phyloP scores from a whole-genome alignment of 2,888 invertebrate species.

The Autographa gamma region DNA sequence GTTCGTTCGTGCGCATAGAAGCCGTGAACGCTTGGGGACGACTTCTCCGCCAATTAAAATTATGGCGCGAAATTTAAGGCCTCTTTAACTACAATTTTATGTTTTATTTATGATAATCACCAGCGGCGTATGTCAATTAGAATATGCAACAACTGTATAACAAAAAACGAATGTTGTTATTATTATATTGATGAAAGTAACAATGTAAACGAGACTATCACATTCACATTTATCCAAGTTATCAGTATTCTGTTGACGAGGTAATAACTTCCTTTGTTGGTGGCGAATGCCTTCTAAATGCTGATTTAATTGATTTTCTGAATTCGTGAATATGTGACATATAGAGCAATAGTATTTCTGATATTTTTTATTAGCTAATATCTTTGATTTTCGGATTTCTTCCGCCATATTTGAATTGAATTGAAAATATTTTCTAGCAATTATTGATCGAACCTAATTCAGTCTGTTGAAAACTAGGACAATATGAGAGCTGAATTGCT shows the following conservation, averaged over 20 bases:
- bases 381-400: slow-evolving; percentile 57
- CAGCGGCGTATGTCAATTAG: slow-evolving; percentile 57
- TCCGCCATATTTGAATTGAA: slow-evolving; percentile 48
- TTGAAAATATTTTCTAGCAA: no score
- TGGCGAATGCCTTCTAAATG: slow-evolving; percentile 83
- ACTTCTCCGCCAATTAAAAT: slow-evolving; percentile 89
- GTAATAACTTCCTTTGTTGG: slow-evolving; percentile 73
- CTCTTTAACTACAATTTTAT: slow-evolving; percentile 77
- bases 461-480: no score
- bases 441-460: no score
- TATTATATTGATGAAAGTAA: slow-evolving; percentile 71
- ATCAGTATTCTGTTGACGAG: slow-evolving; percentile 61
- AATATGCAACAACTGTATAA: slow-evolving; percentile 70
- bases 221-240: slow-evolving; percentile 66
- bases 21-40: slow-evolving; percentile 89
- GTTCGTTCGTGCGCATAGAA: slow-evolving; percentile 89
- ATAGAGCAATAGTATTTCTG: slow-evolving; percentile 75
- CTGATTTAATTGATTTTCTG: slow-evolving; percentile 81
- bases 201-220: slow-evolving; percentile 71
- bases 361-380: slow-evolving; percentile 62
- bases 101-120: slow-evolving; percentile 69
- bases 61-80: slow-evolving; percentile 89
- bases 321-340: slow-evolving; percentile 81
- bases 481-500: no score
- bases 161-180: slow-evolving; percentile 77